Conservation (phyloP, 2,797 vertebrate genomes). For the Benthosema pterotum region DNA sequence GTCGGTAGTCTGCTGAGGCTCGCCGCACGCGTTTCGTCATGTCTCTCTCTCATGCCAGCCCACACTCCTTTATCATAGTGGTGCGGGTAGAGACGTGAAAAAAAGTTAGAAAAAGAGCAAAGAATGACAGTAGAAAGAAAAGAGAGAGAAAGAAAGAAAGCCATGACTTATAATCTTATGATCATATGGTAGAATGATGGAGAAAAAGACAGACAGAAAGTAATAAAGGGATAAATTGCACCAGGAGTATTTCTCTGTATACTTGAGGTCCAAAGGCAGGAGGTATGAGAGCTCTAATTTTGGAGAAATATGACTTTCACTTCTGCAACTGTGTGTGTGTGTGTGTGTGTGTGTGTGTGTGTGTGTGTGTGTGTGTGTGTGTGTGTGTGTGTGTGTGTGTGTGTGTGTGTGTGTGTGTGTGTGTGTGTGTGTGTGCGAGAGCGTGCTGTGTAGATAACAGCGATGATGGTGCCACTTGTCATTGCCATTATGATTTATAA, state of each 20-base stretch:
- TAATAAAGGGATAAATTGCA: slow-evolving; percentile 11
- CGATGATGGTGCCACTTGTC: slow-evolving; percentile 41
- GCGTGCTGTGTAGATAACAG: slow-evolving; percentile 28
- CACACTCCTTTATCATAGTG: too few species aligned
- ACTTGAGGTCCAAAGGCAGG: slow-evolving; percentile 8
- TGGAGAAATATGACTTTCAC: slow-evolving; percentile 28
- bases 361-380: neutral
- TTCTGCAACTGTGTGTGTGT: neutral
- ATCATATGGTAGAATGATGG: neutral
- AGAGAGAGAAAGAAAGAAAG: too few species aligned
- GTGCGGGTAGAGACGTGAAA: neutral
- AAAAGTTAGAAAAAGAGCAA: neutral
- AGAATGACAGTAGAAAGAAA: slow-evolving; percentile 4
- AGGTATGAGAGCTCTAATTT: slow-evolving; percentile 29
- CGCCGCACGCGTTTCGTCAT: too few species aligned
- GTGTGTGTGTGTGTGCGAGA: slow-evolving; percentile 3
- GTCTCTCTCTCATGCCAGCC: too few species aligned
- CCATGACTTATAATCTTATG: too few species aligned
- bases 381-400: neutral
- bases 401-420: slow-evolving; percentile 2
- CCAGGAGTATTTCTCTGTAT: slow-evolving; percentile 14
- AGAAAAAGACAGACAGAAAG: slow-evolving; percentile 10
- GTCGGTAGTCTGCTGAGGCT: too few species aligned
- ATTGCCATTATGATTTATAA: slow-evolving; percentile 48
- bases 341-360: neutral